Base-by-base conservation (phyloP, 2,113 vertebrate species). In the Ceratotherium simum region DNA sequence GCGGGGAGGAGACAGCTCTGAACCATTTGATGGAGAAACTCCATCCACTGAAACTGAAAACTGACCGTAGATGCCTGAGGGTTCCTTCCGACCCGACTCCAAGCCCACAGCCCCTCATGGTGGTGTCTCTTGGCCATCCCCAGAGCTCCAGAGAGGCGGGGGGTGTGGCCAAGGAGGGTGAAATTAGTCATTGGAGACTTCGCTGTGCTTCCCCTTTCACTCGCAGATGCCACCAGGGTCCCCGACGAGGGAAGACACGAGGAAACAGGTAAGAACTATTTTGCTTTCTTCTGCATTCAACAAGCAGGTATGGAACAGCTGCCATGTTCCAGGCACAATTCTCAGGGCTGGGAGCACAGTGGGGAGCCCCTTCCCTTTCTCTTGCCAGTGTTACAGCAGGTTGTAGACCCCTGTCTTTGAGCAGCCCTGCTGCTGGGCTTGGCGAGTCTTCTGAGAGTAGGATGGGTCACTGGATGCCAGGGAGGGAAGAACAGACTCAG, bases 211-310 rank as follows among this genome's bases (percentile, higher is more conserved):
- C 98, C 39, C 36, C 82, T 95, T 98, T 97, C 67, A 83, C 89
- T 90, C 70, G 96, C 69, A 97, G 94, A 97, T 8, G 73, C 65
- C 39, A 58, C 79, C 69, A 46, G 82, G 20, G 60, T 39, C 88
- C 69, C 62, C 20, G 91, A 90, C 79, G 93, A 90, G 36, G 6
- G 72, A 97, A 67, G 82, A 90, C 93, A 42, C 33, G 3, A 80
- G 79, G 65, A 90, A 60, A 48, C 72, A 97, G 98, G 98, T 98
- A 97, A 97, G 96, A 39, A 58, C 23, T 1, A 60, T 94, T 92
- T 67, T 69, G 8, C 67, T 76, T 16, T 92, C 31, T 75, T 64
- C 83, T 48, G 58, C 25, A 20, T 56, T 76, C 27, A 25, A 5
- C 23, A 60, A 75, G 23, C 39, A 56, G 20, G 36, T 14, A 7